phyloP scores from a whole-genome alignment of 2,888 invertebrate species.

The Hecatera dysodea region DNA sequence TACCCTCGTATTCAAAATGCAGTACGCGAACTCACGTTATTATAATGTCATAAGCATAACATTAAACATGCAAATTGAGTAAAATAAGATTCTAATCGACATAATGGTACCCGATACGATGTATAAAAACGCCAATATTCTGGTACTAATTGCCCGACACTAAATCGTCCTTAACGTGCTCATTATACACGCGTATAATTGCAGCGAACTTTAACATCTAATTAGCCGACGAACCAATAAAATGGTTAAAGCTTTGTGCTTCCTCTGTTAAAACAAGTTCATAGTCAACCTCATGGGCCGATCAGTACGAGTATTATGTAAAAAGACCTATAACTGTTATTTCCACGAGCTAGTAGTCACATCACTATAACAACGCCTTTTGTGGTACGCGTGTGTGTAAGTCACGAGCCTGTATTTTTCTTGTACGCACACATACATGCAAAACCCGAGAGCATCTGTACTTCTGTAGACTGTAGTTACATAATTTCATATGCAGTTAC shows the following conservation, averaged over 20 bases:
- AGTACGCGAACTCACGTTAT: constrained; percentile 50
- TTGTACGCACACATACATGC: constrained; percentile 69
- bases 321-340: constrained; percentile 70
- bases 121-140: constrained; percentile 47
- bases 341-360: constrained; percentile 69
- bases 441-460: constrained; percentile 47
- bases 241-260: constrained; percentile 46
- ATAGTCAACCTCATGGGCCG: constrained; percentile 59
- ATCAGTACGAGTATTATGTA: constrained; percentile 53
- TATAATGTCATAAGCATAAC: constrained; percentile 64
- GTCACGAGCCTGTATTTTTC: constrained; percentile 74
- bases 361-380: constrained; percentile 70
- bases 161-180: constrained; percentile 50
- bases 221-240: constrained; percentile 60
- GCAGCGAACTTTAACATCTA: constrained; percentile 53
- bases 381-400: constrained; percentile 67
- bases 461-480: constrained; percentile 56
- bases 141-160: constrained; percentile 59
- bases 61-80: constrained; percentile 62
- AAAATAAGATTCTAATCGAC: constrained; percentile 57
- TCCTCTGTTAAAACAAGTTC: constrained; percentile 66
- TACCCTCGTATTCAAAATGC: constrained; percentile 48
- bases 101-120: constrained; percentile 20
- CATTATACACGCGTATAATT: constrained; percentile 61
- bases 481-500: constrained; percentile 69